Evolutionary conservation across 35 echinoderm and acorn worm species (phyloP), one percentile per base, ranked within the genome.

Genomic region (Eucidaris tribuloides): DNA sequence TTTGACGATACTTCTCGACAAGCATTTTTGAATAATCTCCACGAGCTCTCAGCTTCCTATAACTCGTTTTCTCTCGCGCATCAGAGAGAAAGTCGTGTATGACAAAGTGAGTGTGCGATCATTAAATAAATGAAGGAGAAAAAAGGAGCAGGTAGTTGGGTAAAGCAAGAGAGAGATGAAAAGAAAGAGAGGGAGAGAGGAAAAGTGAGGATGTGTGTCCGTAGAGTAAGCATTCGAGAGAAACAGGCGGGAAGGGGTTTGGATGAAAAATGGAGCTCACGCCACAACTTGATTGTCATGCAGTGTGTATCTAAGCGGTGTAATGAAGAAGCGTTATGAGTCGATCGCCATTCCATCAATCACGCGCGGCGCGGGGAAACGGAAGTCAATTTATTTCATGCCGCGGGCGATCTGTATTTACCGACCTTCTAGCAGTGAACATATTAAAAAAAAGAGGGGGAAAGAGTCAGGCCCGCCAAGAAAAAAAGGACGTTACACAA

Each of bases 241-340:
- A 34, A 32, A n/a, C n/a, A 64, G 19, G 22, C 13, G 37, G 37
- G 24, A 6, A 32, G 37, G 24, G 19, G 61, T 32, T 27, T 27
- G 61, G 61, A 34, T 64, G 37, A 64, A 64, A n/a, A n/a, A n/a
- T n/a, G n/a, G n/a, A 32, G 29, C 61, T 64, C 61, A 32, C 61
- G 37, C 1, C 24, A 33, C 68, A 17, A 44, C 28, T n/a, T 74
- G 44, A 74, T 74, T 74, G 68, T 36, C 28, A 74, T 27, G 68
- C 68, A 36, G 68, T 74, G 68, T 74, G 68, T 74, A 74, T 74
- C 68, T 74, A 74, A 74, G 68, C 68, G 38, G 14, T 74, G 68
- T 74, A 74, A 74, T 74, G 68, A 74, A 74, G 68, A 74, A 74
- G 68, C 68, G 68, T 41, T 74, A 74, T 74, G 68, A 74, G 35